These are phyloP conservation scores for Iguana delicatissima DNA, from an alignment of 2,797 vertebrate species.

Conservation along the genomic window DNA sequence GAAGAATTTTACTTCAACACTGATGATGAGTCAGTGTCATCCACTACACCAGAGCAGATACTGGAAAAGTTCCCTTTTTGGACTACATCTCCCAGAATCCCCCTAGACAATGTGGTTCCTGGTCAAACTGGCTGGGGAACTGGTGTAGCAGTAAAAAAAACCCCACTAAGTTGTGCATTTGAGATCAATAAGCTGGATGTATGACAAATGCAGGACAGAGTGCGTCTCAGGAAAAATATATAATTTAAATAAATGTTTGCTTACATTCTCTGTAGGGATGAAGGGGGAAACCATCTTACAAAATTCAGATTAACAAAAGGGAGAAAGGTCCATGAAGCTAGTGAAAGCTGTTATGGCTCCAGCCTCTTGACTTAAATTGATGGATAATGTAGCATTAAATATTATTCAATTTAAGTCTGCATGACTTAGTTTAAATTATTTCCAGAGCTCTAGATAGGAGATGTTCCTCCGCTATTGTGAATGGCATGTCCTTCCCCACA, in stretches of 20 bases:
- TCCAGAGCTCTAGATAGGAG: slow-evolving; percentile 41
- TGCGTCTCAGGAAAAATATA: neutral
- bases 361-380: slow-evolving; percentile 28
- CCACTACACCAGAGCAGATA: no score
- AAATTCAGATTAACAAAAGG: slow-evolving; percentile 4
- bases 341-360: neutral
- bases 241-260: neutral
- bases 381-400: slow-evolving; percentile 44
- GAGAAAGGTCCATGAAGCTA: neutral
- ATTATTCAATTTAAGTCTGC: slow-evolving; percentile 44
- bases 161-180: no score
- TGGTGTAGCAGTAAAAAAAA: no score
- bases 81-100: no score
- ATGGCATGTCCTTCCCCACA: slow-evolving; percentile 43
- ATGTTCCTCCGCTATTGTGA: slow-evolving; percentile 35
- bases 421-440: slow-evolving; percentile 39
- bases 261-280: neutral
- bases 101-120: no score
- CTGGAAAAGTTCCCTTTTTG: no score
- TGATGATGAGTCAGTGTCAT: no score
- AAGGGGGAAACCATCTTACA: neutral
- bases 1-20: no score
- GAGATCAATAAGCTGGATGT: no score
- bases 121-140: no score
- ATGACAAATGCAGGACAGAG: neutral